Conservation (phyloP, 2,888 invertebrate genomes). For the Nemoura dubitans region DNA sequence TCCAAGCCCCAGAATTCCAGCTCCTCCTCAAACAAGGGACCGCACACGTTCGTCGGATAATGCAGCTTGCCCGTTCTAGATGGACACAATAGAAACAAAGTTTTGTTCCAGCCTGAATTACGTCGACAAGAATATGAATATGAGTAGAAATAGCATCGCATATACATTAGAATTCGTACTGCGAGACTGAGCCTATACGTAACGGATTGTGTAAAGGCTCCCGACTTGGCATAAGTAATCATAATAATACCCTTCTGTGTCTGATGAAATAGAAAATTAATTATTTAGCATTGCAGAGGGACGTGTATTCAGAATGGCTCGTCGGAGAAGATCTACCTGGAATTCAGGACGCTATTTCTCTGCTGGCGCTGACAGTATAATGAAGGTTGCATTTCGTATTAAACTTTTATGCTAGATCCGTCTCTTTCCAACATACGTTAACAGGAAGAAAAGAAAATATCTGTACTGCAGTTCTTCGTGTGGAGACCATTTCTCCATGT, state of each 20-base stretch:
- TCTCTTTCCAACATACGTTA: not conserved
- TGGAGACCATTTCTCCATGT: not conserved
- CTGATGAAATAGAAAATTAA: constrained; percentile 7
- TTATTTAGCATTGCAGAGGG: not conserved
- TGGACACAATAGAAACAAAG: constrained; percentile 51
- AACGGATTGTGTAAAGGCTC: not conserved
- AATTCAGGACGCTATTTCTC: not conserved
- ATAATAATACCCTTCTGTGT: constrained; percentile 12
- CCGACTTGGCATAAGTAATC: not conserved
- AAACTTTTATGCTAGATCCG: not conserved
- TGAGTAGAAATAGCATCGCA: not conserved
- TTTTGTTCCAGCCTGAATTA: not conserved
- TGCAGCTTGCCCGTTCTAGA: constrained; percentile 91
- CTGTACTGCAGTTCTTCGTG: not conserved
- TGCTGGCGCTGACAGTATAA: not conserved
- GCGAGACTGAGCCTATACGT: not conserved
- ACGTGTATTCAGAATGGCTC: not conserved
- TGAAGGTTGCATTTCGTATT: constrained; percentile 7
- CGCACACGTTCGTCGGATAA: constrained; percentile 97
- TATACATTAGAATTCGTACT: not conserved
- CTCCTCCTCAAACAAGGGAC: constrained; percentile 95
- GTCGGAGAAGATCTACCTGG: not conserved
- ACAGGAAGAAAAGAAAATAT: not conserved
- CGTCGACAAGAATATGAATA: not conserved
- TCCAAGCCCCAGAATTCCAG: constrained; percentile 97